phyloP scores from a whole-genome alignment of 2,113 vertebrate genomes.

The Nematolebias whitei region DNA sequence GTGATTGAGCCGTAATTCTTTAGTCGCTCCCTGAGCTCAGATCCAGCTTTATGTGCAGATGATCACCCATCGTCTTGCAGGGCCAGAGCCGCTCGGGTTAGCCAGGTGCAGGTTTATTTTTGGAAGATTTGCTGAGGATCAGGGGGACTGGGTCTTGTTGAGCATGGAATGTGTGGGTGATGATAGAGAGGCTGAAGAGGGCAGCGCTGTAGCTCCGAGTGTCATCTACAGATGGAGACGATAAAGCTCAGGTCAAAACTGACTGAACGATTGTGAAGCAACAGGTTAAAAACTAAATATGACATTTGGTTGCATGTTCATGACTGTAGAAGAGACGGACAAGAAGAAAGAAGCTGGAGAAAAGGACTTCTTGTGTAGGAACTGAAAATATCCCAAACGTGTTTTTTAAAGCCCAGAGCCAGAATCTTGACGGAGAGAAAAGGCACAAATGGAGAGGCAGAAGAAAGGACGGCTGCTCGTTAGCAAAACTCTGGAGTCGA shows the following conservation, averaged over 20 bases:
- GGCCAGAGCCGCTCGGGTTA: constrained; percentile 25
- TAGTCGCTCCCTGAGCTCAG: constrained; percentile 20
- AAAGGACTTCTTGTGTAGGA: constrained; percentile 42
- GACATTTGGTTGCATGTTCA: constrained; percentile 28
- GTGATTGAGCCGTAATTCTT: constrained; percentile 33
- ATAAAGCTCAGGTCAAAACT: constrained; percentile 18
- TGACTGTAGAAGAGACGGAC: constrained; percentile 28
- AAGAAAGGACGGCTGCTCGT: constrained; percentile 4
- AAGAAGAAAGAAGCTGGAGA: constrained; percentile 42
- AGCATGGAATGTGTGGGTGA: constrained; percentile 16
- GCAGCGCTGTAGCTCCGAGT: constrained; percentile 27
- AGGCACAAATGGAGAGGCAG: neutral
- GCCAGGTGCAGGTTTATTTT: constrained; percentile 6
- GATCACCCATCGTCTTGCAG: constrained; percentile 8
- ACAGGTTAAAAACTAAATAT: constrained; percentile 33
- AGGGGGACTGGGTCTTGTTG: constrained; percentile 28
- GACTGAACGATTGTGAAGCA: constrained; percentile 44
- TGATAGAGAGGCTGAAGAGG: constrained; percentile 2
- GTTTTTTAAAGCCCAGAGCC: constrained; percentile 43
- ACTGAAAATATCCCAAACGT: constrained; percentile 49
- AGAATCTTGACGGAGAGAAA: constrained; percentile 4
- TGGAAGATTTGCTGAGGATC: constrained; percentile 17
- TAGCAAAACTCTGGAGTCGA: constrained; percentile 2
- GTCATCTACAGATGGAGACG: constrained; percentile 34
- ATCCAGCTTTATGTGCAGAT: constrained; percentile 46